Evolutionary conservation across 2,113 vertebrate genomes (phyloP), one percentile per base, ranked within the genome.

Genomic region (Euleptes europaea): DNA sequence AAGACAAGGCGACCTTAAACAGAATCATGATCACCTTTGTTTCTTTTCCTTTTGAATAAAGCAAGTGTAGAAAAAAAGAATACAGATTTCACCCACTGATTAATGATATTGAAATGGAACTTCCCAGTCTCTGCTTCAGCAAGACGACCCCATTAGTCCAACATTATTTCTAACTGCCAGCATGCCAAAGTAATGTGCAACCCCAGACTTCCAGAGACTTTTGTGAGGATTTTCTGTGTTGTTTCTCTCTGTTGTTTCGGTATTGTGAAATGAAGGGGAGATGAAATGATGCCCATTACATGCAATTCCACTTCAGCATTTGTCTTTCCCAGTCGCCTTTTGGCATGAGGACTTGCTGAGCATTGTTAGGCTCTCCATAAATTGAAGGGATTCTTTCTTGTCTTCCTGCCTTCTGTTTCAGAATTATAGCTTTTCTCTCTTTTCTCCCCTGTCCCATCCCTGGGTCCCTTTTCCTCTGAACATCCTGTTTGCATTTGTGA

Each of bases 51-150:
- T 47, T 69, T 51, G 71, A 73, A 57, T 40, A 73, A 74, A 60
- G 31, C 19, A 73, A 0, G 38, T 38, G 14, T 42, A 0, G 26
- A n/a, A 14, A 5, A 13, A 67, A 71, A 66, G 1, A 78, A 83
- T 4, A 7, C 54, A 73, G 19, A 83, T 84, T 83, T 85, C 70
- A 23, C 40, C 42, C 77, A n/a, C 77, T 88, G 91, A 90, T 84
- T 85, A 86, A 73, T 78, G 47, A 67, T 42, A 12, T 67, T 83
- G 76, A 54, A 84, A 75, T 38, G 31, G 44, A 88, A 71, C 51
- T 79, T 90, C 0, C 8, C 60, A 65, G 9, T 33, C 6, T 82
- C 1, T 8, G 2, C 19, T 76, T 26, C 75, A 84, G 33, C 49
- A 70, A 17, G 74, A 90, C 78, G 87, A 78, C 89, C 70, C 89